Evolutionary conservation across 92 coral and sea anemone genomes (phyloP).

Genomic region (Palythoa grandiflora): DNA sequence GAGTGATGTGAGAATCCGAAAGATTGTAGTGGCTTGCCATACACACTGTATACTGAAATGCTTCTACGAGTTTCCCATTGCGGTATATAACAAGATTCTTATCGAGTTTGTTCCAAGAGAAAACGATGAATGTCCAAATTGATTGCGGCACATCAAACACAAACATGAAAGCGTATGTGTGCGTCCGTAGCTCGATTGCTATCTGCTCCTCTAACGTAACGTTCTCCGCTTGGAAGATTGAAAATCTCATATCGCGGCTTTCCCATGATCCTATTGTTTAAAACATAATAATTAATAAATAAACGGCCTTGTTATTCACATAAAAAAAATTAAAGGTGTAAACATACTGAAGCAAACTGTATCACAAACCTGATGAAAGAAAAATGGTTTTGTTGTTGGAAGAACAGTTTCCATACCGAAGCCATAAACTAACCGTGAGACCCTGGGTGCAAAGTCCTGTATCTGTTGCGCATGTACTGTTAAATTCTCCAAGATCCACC

Average conservation of each 20-base stretch:
- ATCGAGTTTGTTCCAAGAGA: constrained; percentile 17
- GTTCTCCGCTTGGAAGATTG: constrained; percentile 14
- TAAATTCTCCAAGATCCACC: constrained; percentile 28
- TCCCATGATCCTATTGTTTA: background rate
- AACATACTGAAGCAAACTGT: no score
- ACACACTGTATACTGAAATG: background rate
- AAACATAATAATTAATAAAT: background rate
- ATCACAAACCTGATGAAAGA: constrained; percentile 25
- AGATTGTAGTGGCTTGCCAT: constrained; percentile 1
- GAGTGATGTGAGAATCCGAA: background rate
- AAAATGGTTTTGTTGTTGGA: background rate
- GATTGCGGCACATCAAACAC: constrained; percentile 2
- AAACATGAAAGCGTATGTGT: background rate
- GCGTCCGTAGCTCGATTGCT: background rate
- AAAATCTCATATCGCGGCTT: background rate
- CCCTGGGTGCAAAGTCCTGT: constrained; percentile 21
- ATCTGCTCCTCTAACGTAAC: background rate
- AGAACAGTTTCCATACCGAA: constrained; percentile 1
- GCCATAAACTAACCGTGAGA: constrained; percentile 29
- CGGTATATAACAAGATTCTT: background rate
- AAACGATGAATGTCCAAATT: constrained; percentile 18
- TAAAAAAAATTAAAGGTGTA: no score
- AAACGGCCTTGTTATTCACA: background rate
- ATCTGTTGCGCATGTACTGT: constrained; percentile 17
- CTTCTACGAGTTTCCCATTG: constrained; percentile 14